Base-by-base conservation (phyloP, 2,797 vertebrate species). In the Syncerus caffer region DNA sequence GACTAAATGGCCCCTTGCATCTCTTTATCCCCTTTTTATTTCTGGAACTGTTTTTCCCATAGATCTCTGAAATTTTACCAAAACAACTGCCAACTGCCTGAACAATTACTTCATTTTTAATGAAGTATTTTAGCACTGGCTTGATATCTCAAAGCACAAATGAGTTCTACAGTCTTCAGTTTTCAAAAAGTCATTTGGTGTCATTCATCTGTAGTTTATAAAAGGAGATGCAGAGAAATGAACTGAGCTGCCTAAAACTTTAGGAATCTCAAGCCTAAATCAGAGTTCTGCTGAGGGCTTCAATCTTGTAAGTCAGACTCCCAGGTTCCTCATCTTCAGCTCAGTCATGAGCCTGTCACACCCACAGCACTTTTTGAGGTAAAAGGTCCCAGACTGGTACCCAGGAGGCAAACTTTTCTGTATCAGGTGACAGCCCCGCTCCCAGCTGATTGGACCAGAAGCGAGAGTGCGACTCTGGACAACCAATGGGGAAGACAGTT, bases 31-130 rank as follows among this genome's bases (percentile, higher is more conserved):
- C 85, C n/a, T 93, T 87, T 58, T 64, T 84, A 58, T 67, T 92
- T 95, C 87, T 95, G 76, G 50, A 92, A 76, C 82, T 76, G 38
- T 57, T 93, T 93, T 90, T 92, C 93, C 92, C 92, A 50, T 38
- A 85, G 16, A 97, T 51, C 71, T 85, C 67, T 42, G 71, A 85
- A 95, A 58, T 78, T 79, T 89, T 84, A 95, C 85, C 82, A 82
- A 42, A 92, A 93, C 60, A 27, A 83, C 42, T 21, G 76, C 84
- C 95, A 93, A 90, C 5, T 50, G 60, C 67, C 78, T 38, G 25
- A 93, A 85, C 67, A 92, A 96, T 79, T 79, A 93, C 94, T 96
- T 95, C 64, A 29, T 92, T 89, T 92, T 82, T 51, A 88, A 92
- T 25, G 89, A 92, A 97, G 85, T 21, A 88, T 38, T 79, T 93